These are phyloP conservation scores for Oikopleura dioica DNA, from an alignment of 23 tunicate species.

Conservation along the genomic window DNA sequence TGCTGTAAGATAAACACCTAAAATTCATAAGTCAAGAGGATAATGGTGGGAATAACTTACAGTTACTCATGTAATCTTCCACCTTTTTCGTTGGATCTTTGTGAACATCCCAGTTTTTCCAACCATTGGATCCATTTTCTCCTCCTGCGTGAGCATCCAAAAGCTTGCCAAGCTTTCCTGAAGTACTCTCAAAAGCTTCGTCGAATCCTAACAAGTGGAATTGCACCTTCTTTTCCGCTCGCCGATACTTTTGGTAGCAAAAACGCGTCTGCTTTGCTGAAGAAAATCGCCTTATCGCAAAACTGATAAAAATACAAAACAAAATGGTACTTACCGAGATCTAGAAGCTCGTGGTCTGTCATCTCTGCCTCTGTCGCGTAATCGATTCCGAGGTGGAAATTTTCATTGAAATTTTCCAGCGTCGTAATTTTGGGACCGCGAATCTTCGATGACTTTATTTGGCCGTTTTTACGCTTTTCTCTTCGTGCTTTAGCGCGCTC, in stretches of 20 bases:
- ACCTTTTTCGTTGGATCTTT: too few relatives aligned
- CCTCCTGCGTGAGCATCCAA: not conserved
- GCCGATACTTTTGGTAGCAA: not conserved
- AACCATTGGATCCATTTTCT: too few relatives aligned
- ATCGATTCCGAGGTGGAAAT: not conserved
- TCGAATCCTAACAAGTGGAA: not conserved
- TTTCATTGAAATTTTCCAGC: not conserved
- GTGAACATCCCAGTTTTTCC: not conserved
- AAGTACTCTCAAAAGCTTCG: not conserved
- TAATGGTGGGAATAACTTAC: too few relatives aligned
- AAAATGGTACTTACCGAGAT: too few relatives aligned
- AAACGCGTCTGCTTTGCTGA: not conserved
- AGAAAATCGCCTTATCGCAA: too few relatives aligned
- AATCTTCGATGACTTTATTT: not conserved
- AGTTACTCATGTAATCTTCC: too few relatives aligned
- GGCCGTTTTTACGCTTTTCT: not conserved
- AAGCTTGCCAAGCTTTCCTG: not conserved
- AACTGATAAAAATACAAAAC: too few relatives aligned
- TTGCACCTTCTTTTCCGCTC: not conserved
- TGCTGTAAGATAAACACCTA: not conserved
- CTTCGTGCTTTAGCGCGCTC: not conserved
- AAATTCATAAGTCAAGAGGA: not conserved
- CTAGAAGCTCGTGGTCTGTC: not conserved
- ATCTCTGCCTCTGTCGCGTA: not conserved
- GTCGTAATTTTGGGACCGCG: not conserved